Base-by-base conservation (phyloP, 2,888 invertebrate species). In the Therioaphis trifolii region DNA sequence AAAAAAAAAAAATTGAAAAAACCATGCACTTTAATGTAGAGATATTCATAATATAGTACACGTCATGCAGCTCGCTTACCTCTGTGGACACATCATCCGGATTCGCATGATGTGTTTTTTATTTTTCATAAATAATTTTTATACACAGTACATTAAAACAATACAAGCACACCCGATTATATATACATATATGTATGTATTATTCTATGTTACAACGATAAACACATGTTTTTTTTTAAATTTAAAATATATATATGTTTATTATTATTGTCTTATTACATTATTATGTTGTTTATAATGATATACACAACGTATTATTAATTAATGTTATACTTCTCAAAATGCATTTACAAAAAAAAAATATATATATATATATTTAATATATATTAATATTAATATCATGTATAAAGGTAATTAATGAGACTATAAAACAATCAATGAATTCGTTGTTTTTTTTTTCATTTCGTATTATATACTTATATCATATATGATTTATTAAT, bases 231-330 rank as follows among this genome's bases (percentile, higher is more conserved):
- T 63, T 15, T 29, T 63, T 18, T 63, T 29, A n/a, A 18, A 74
- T 52, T 55, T 63, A 58, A 58, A 52, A 72, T 29, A 72, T 14
- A 14, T 40, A 68, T 40, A 15, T 21, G 49, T 78, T 78, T 78
- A 68, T 78, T 77, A 77, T 77, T 78, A 66, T 78, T 66, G 49
- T 35, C 66, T 46, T 61, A 76, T 66, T 29, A 63, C 46, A 75
- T 18, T 61, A 61, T 49, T n/a, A n/a, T n/a, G 18, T 27, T 27
- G 46, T 24, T 27, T 14, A 27, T 29, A 12, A 49, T 52, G 24
- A 27, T 52, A 46, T 49, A n/a, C 29, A 35, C 24, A 3, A 24
- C n/a, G 14, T 15, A 40, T 18, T 43, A n/a, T 58, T 63, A 35
- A 35, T 35, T 35, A n/a, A n/a, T n/a, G n/a, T n/a, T n/a, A n/a